Base-by-base conservation (phyloP, 53 echinoderm and acorn worm genomes). In the Zoroaster sp. region DNA sequence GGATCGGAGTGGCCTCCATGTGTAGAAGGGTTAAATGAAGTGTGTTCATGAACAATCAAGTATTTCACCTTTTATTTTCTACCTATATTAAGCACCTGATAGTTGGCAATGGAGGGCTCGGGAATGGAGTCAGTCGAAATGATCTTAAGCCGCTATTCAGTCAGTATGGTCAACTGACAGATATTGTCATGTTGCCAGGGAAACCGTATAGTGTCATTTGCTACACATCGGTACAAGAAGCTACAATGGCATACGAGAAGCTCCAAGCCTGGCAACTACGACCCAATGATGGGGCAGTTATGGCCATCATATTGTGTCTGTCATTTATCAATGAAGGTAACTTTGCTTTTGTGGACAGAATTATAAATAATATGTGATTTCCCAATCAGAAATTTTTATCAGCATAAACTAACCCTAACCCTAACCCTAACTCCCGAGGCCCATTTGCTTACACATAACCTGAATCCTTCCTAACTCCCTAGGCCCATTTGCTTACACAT, bases 171-270 rank as follows among this genome's bases (percentile, higher is more conserved):
- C 78, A 87, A 21, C 87, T 96, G 80, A 90, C 91, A 65, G 89
- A 89, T 46, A 89, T 96, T 38, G 83, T 93, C 23, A 96, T 99
- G 99, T 59, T 92, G 14, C 91, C 88, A 75, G 91, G 86, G 38
- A 94, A 94, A 90, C 96, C 99, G 8, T 95, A 99, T 86, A 89
- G 95, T 38, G 91, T 99, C 66, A 93, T 99, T n/a, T 91, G 89
- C 43, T 99, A 87, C 54, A 73, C 59, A 45, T 72, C 77, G 15
- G 13, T 74, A 2, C 68, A 89, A 13, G 70, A 45, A 15, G 95
- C 98, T 12, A 54, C 35, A 13, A 25, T 44, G 11, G 98, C 99
- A 30, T 78, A 87, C 17, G 79, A 99, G 3, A 66, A 42, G n/a
- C 80, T 96, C 17, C 91, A 99, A 6, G 99, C 91, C 2, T 88